Conservation (phyloP, 2,797 vertebrate genomes). For the Passerculus sandwichensis region DNA sequence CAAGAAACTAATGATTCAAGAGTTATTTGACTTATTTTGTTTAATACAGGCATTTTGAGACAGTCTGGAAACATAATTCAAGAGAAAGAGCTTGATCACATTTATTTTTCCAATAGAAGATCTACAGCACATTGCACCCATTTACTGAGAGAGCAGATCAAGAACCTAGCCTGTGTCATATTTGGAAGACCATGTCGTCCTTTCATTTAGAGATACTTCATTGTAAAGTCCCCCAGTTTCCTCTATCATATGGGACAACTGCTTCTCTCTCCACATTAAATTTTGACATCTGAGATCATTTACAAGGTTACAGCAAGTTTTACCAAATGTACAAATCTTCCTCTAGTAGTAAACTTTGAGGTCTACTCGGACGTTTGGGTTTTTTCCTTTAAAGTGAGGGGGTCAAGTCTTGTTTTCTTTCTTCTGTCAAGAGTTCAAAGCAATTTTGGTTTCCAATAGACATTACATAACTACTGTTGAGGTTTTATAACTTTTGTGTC, state of each 20-base stretch:
- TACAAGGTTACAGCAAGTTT: neutral
- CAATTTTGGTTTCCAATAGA: conserved; percentile 3
- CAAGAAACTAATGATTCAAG: neutral
- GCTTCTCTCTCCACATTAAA: neutral
- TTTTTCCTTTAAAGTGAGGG: neutral
- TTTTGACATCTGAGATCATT: neutral
- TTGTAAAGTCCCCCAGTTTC: neutral
- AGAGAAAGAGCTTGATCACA: neutral
- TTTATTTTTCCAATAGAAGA: neutral
- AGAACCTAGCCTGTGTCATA: neutral
- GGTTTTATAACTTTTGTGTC: neutral
- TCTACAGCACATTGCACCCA: neutral
- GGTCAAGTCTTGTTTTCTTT: neutral
- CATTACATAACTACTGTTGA: neutral
- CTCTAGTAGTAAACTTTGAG: neutral
- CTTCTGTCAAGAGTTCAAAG: neutral
- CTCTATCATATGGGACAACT: neutral
- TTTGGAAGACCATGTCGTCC: neutral
- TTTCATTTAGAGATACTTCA: neutral
- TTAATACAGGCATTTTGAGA: neutral
- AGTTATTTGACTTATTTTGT: neutral
- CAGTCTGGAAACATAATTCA: neutral
- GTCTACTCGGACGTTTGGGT: neutral
- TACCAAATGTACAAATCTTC: neutral
- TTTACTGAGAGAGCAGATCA: neutral